Evolutionary conservation across 2,888 invertebrate species (phyloP).

Genomic region (Smittia sp.): DNA sequence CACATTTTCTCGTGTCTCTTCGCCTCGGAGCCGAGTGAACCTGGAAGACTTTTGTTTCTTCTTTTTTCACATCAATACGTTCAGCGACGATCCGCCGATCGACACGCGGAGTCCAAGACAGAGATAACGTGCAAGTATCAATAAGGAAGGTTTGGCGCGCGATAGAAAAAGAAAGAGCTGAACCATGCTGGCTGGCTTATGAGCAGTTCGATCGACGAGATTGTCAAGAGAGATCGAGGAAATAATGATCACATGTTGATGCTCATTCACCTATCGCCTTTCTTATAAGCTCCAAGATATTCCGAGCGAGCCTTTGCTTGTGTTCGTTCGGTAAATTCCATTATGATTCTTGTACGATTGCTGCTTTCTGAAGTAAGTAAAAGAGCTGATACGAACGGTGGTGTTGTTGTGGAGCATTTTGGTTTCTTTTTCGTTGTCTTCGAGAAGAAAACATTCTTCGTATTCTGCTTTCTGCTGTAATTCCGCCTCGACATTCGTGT

Average conservation of each 20-base stretch:
- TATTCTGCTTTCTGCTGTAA: constrained; percentile 31
- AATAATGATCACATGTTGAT: not conserved
- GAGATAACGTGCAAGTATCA: not conserved
- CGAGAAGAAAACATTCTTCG: constrained; percentile 39
- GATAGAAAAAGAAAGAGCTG: constrained; percentile 18
- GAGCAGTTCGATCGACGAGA: not conserved
- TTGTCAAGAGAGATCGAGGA: no score
- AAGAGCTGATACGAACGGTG: not conserved
- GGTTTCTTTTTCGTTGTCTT: constrained; percentile 26
- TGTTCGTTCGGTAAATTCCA: constrained; percentile 36
- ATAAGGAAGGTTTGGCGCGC: not conserved
- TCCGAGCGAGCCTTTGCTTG: not conserved
- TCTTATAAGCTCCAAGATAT: constrained; percentile 6
- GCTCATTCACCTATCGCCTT: not conserved
- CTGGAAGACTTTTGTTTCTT: constrained; percentile 7
- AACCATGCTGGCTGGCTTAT: not conserved
- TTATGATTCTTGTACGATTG: constrained; percentile 39
- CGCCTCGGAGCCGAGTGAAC: constrained; percentile 1
- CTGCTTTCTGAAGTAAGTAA: constrained; percentile 28
- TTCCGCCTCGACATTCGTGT: constrained; percentile 17
- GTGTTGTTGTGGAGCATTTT: not conserved
- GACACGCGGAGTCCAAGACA: not conserved
- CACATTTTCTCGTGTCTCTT: constrained; percentile 2
- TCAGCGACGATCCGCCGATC: constrained; percentile 5
- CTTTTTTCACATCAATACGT: not conserved